Evolutionary conservation across 1,140 invertebrate species (phyloP).

Genomic region (Homarus americanus): DNA sequence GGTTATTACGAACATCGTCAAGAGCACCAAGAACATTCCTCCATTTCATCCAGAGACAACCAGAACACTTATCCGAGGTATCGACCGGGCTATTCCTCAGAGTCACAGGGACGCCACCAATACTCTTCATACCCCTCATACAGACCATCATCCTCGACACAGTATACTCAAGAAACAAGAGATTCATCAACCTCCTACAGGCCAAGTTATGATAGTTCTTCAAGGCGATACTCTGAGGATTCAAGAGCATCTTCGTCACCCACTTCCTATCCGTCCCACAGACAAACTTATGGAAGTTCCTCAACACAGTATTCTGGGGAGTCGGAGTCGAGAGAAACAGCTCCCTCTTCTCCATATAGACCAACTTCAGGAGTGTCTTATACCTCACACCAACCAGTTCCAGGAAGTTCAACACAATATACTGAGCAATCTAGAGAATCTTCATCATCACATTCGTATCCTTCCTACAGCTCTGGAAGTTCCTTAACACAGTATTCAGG

Average conservation of each 20-base stretch:
- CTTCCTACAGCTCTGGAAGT: neutral
- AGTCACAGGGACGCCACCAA: neutral
- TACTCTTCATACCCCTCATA: neutral
- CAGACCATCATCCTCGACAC: neutral
- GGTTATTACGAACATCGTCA: constrained; percentile 5
- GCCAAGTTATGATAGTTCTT: neutral
- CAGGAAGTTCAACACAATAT: constrained; percentile 21
- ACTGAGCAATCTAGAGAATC: neutral
- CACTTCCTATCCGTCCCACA: constrained; percentile 16
- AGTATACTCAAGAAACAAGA: neutral
- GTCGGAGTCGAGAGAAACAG: neutral
- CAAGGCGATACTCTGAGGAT: neutral
- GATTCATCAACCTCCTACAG: neutral
- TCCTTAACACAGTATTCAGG: neutral
- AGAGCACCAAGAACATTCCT: neutral
- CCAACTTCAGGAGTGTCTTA: constrained; percentile 9
- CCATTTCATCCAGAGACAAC: neutral
- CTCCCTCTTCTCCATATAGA: neutral
- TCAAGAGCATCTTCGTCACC: constrained; percentile 9
- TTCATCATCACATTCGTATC: neutral
- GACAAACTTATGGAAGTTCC: neutral
- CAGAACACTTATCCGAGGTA: neutral
- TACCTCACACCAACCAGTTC: no score
- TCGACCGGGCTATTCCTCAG: neutral
- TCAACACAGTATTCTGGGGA: neutral